Evolutionary conservation across 1,140 invertebrate genomes (phyloP).

Genomic region (Drosophila fuyamai): DNA sequence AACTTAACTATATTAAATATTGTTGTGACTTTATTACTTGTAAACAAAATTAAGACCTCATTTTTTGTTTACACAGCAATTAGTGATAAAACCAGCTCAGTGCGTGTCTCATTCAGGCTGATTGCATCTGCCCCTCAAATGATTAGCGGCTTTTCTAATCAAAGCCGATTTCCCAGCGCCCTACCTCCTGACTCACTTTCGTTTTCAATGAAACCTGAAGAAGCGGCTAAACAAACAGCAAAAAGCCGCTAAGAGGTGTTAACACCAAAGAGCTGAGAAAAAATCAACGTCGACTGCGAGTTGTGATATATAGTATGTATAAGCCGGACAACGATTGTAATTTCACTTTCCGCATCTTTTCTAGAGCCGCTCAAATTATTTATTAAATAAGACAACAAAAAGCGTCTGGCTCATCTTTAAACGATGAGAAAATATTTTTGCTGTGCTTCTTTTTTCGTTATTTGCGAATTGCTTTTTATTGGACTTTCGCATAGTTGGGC

Average conservation of each 20-base stretch:
- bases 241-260: slow-evolving; percentile 61
- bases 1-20: neutral
- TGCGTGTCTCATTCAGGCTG: slow-evolving; percentile 40
- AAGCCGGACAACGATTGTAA: slow-evolving; percentile 42
- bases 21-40: neutral
- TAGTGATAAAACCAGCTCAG: slow-evolving; percentile 44
- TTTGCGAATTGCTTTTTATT: slow-evolving; percentile 56
- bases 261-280: slow-evolving; percentile 38
- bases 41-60: slow-evolving; percentile 1
- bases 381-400: slow-evolving; percentile 51
- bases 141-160: slow-evolving; percentile 69
- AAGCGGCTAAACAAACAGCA: slow-evolving; percentile 36
- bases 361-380: slow-evolving; percentile 66
- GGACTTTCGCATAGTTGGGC: slow-evolving; percentile 66
- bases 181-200: slow-evolving; percentile 60
- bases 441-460: slow-evolving; percentile 9
- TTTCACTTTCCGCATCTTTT: slow-evolving; percentile 79
- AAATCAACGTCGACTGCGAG: slow-evolving; percentile 7
- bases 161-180: slow-evolving; percentile 43
- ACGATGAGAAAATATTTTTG: slow-evolving; percentile 76
- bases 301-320: slow-evolving; percentile 24
- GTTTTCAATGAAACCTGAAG: slow-evolving; percentile 74
- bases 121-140: slow-evolving; percentile 41
- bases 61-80: slow-evolving; percentile 37
- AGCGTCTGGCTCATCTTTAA: slow-evolving; percentile 54